Base-by-base conservation (phyloP, 2,113 vertebrate species). In the Halichoerus grypus region DNA sequence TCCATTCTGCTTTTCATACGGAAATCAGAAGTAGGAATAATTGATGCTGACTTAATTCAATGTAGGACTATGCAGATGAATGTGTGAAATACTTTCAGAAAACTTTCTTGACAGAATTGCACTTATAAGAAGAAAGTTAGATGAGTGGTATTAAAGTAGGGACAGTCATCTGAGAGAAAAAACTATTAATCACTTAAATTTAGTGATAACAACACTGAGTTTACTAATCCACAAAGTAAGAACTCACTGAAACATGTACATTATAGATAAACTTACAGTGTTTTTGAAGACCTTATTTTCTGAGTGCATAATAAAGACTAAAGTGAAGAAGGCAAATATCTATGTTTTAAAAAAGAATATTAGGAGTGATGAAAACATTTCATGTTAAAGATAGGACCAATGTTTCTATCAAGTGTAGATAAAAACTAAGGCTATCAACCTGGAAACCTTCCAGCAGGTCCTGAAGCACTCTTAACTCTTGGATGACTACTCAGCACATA, bases 261-360 rank as follows among this genome's bases (percentile, higher is more conserved):
- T 39, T 81, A 46, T 42, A 42, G 21, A 31, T 49, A 83, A 95
- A 42, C 39, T 83, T 72, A 84, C 10, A 79, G 2, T 24, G 3
- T 87, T 82, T 87, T 42, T 1, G 0, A 90, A 86, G 7, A 65
- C 13, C 24, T 15, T 82, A 3, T 59, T 93, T 81, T 85, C 57
- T 92, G 72, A 85, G 26, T 69, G 3, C 2, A 49, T 61, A 8
- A 72, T 42, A 81, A 91, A 88, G 71, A 81, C 49, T 69, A 76
- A 88, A 80, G 55, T 74, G 55, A 95, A 86, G 28, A 91, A 83
- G 3, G 13, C 4, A 85, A 74, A 71, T 31, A n/a, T 31, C 19
- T 83, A 11, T 51, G 72, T 97, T 80, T 36, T 80, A 49, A 95
- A 85, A 36, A 74, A 63, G 7, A 96, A 63, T 85, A 93, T 74